phyloP scores from a whole-genome alignment of 2,113 vertebrate species.

The Illadopsis cleaveri region DNA sequence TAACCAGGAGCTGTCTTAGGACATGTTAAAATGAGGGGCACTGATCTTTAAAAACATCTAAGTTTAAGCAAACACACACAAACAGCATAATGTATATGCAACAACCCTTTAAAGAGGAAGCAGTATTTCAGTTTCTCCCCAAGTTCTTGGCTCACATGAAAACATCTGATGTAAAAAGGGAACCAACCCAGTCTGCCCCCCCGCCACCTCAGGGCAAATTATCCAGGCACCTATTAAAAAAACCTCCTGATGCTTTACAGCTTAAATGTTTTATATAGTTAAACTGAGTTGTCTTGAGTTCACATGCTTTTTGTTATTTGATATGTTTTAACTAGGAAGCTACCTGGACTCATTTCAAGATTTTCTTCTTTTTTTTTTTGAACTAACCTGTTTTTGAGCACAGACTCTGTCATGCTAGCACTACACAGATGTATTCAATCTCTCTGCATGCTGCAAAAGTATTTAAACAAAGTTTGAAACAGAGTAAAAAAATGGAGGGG shows the following conservation, averaged over 20 bases:
- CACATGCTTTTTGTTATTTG: neutral
- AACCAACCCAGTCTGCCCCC: neutral
- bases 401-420: neutral
- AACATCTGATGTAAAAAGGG: neutral
- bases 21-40: neutral
- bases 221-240: slow-evolving; percentile 12
- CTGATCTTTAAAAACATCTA: neutral
- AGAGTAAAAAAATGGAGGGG: neutral
- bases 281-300: neutral
- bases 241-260: neutral
- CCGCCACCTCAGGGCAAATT: neutral
- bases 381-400: neutral
- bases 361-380: neutral
- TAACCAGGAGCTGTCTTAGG: neutral
- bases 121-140: neutral
- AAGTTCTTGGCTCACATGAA: neutral
- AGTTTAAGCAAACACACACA: neutral
- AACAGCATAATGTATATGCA: neutral
- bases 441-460: neutral
- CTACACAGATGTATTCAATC: slow-evolving; percentile 39
- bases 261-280: neutral
- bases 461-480: slow-evolving; percentile 13
- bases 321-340: slow-evolving; percentile 23
- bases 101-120: neutral
- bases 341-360: slow-evolving; percentile 4